Evolutionary conservation across 2,113 vertebrate genomes (phyloP).

Genomic region (Dendropsophus ebraccatus): DNA sequence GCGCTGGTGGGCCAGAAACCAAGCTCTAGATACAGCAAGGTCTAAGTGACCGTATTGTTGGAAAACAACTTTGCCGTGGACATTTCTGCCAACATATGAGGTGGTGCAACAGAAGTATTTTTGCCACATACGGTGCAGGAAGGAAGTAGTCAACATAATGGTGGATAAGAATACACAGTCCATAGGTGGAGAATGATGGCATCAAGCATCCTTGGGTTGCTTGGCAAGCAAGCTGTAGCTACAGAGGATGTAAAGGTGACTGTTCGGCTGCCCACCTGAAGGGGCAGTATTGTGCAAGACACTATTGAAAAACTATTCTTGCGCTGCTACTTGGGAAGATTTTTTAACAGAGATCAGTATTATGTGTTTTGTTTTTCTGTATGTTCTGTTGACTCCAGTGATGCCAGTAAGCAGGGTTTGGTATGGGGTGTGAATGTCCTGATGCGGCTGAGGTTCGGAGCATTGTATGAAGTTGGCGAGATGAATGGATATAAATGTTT

Average conservation of each 20-base stretch:
- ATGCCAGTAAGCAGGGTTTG: constrained; percentile 38
- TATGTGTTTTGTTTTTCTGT: constrained; percentile 14
- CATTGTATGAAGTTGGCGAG: not conserved
- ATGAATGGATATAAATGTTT: not conserved
- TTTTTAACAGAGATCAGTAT: constrained; percentile 50
- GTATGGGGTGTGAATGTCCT: constrained; percentile 23
- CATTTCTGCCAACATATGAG: not conserved
- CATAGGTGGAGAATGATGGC: not conserved
- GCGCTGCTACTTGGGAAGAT: constrained; percentile 4
- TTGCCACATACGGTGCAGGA: not conserved
- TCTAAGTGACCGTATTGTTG: not conserved
- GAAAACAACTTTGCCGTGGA: not conserved
- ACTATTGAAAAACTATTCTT: constrained; percentile 9
- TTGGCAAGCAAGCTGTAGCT: not conserved
- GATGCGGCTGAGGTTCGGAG: not conserved
- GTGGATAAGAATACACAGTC: not conserved
- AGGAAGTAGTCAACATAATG: not conserved
- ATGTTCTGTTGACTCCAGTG: constrained; percentile 30
- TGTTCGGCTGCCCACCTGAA: not conserved
- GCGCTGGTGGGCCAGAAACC: constrained; percentile 73
- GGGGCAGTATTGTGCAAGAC: not conserved
- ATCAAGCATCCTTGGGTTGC: not conserved
- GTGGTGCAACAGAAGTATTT: not conserved
- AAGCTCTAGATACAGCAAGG: constrained; percentile 70
- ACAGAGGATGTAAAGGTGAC: constrained; percentile 9